Percentiles rank a stretch among this genome's conserved stretches.
phyloP scores from a whole-genome alignment of 1,140 invertebrate genomes.

The Gerris buenoi region DNA sequence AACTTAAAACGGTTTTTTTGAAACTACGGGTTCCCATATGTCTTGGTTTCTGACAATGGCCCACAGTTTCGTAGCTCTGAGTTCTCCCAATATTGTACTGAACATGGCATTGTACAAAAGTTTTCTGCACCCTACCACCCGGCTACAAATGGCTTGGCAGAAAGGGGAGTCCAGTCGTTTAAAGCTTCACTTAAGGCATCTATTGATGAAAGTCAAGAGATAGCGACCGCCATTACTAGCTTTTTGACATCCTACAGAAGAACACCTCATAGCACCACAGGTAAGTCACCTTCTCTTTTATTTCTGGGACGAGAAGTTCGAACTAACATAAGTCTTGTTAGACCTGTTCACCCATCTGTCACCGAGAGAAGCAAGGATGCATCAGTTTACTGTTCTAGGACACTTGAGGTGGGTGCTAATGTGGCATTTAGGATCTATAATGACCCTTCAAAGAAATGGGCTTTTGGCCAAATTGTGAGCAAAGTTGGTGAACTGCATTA shows the following conservation, averaged over 20 bases:
- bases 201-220: not conserved
- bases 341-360: not conserved
- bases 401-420: not conserved
- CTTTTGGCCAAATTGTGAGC: not conserved
- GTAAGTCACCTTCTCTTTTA: not conserved
- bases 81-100: not conserved
- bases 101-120: constrained; percentile 22
- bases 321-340: not conserved
- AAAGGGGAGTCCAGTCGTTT: constrained; percentile 26
- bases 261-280: not conserved
- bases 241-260: not conserved
- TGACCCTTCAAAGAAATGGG: not conserved
- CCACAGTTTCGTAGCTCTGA: not conserved
- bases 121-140: constrained; percentile 23
- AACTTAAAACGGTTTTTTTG: not conserved
- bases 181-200: constrained; percentile 17
- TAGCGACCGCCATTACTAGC: not conserved
- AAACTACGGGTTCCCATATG: not conserved
- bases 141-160: constrained; percentile 25
- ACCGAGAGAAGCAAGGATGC: not conserved
- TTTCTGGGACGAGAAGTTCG: not conserved
- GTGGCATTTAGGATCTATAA: not conserved
- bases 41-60: not conserved
- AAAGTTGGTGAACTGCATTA: not conserved
- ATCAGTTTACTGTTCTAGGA: too few relatives aligned